Evolutionary conservation across 2,888 invertebrate species (phyloP), one percentile per base, ranked within the genome.

Genomic region (Monoplex corrugatus): DNA sequence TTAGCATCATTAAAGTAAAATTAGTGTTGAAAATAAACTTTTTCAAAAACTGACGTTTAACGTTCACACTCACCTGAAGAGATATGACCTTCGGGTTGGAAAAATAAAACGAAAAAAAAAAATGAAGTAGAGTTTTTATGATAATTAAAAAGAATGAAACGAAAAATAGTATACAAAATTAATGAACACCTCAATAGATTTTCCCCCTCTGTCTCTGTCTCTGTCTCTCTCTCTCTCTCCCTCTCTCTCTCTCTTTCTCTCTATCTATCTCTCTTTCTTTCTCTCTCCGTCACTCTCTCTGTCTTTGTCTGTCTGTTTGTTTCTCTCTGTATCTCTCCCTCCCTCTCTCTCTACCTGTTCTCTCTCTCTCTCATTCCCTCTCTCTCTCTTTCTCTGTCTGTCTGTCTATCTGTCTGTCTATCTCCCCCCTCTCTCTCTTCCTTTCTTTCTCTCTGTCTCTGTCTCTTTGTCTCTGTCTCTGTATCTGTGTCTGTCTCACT

Each of bases 181-280:
- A n/a, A n/a, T n/a, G n/a, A n/a, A n/a, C n/a, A n/a, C n/a, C n/a
- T n/a, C n/a, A n/a, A n/a, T n/a, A n/a, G n/a, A n/a, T n/a, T n/a
- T n/a, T n/a, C n/a, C n/a, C n/a, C n/a, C n/a, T 80, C 87, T 87
- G 35, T 87, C 50, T 80, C n/a, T 80, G 23, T 57, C 23, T 38
- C 23, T 78, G 38, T 80, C 80, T 87, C 40, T 87, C 10, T 82
- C 63, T 78, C 78, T 38, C 45, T 75, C 40, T 87, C 50, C 78
- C 78, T 87, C 32, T 87, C 78, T 87, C 32, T 87, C 80, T 87
- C 45, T 50, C 50, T 50, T 13, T 50, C 50, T 50, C 8, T 50
- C 50, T 50, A 50, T 50, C 50, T 50, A 50, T 87, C 87, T 87
- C 32, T 87, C 87, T 87, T 23, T 50, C 50, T 50, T 13, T 50